Conservation (phyloP, 2,797 vertebrate species). For the Macrochelys suwanniensis region DNA sequence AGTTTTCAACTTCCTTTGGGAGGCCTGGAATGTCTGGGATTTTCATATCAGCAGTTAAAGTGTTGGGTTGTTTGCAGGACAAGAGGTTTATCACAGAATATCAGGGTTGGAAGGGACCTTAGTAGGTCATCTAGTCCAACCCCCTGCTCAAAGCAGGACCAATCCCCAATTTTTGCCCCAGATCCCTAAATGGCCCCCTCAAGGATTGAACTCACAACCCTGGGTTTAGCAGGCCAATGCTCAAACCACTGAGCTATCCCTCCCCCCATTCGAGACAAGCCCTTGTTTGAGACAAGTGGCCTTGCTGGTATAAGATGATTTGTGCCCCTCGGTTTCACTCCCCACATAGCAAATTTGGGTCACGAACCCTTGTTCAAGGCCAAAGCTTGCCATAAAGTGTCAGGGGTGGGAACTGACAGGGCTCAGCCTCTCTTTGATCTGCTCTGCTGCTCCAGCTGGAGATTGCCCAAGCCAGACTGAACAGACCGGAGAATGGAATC, state of each 20-base stretch:
- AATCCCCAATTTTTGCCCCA: no score
- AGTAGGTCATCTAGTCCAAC: no score
- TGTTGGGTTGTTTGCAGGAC: slow-evolving; percentile 6
- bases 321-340: slow-evolving; percentile 28
- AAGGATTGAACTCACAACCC: no score
- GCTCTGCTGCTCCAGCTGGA: neutral
- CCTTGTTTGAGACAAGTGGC: neutral
- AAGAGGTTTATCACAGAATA: no score
- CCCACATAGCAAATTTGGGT: slow-evolving; percentile 1
- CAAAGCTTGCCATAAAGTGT: neutral
- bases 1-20: neutral
- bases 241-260: no score
- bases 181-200: no score
- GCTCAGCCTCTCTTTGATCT: neutral
- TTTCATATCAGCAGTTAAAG: slow-evolving; percentile 30
- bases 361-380: neutral
- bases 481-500: neutral
- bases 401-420: neutral
- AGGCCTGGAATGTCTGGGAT: neutral
- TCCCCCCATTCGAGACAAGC: no score
- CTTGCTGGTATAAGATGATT: neutral
- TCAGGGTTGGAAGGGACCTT: no score
- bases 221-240: no score
- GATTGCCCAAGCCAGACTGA: neutral
- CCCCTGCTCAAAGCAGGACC: no score